These are phyloP conservation scores for Cynaeus angustus DNA, from an alignment of 2,888 invertebrate species.

Conservation along the genomic window DNA sequence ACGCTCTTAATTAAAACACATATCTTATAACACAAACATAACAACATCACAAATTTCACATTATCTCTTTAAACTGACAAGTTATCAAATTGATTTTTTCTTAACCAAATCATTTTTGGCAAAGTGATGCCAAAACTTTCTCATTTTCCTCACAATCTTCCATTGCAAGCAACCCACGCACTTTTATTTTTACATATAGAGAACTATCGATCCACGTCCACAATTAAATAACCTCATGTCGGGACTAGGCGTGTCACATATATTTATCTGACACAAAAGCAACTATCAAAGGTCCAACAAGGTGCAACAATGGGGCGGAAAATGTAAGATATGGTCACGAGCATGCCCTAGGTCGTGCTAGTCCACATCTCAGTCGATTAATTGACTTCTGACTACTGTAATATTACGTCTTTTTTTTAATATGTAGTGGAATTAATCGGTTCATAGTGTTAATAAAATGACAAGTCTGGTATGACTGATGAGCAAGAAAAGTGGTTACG, in stretches of 20 bases:
- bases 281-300: constrained; percentile 30
- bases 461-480: constrained; percentile 18
- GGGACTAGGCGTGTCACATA: constrained; percentile 30
- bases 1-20: no score
- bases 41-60: no score
- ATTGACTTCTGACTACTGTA: constrained; percentile 40
- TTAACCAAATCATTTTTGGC: not conserved
- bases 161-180: constrained; percentile 21
- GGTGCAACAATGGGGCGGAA: constrained; percentile 43
- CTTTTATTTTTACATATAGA: constrained; percentile 4
- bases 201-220: constrained; percentile 20
- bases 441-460: constrained; percentile 16
- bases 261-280: constrained; percentile 31
- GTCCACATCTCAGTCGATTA: constrained; percentile 35
- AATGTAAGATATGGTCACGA: constrained; percentile 38
- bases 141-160: constrained; percentile 7
- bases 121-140: no score
- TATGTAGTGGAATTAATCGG: constrained; percentile 20
- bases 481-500: constrained; percentile 6
- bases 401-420: constrained; percentile 18
- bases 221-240: constrained; percentile 36
- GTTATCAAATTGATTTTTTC: no score
- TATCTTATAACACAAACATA: no score
- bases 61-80: no score
- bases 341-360: constrained; percentile 17